Evolutionary conservation across 2,797 vertebrate genomes (phyloP), one percentile per base, ranked within the genome.

Genomic region (Scarus forsteni): DNA sequence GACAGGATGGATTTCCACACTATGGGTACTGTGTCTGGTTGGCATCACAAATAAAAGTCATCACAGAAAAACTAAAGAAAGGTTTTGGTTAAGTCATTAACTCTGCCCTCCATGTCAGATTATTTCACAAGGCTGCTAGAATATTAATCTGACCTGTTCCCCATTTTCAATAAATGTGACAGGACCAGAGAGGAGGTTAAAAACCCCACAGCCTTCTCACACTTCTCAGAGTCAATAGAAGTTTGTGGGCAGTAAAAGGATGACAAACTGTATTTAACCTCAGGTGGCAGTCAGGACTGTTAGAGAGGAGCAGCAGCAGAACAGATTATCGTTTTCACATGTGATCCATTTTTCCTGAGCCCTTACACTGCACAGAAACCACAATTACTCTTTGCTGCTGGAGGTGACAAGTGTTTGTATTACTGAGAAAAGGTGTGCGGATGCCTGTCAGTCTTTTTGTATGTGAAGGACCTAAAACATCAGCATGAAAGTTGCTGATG

Each of bases 191-290:
- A 16, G 8, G 34, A 60, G 70, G 48, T 34, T 38, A 69, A 40
- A 72, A 60, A 68, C 55, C 82, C 82, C 60, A 57, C 70, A 81
- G 83, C 55, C 45, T 60, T 54, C 56, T 55, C 71, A 50, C 66
- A 74, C 42, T 67, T 48, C 74, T 89, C 87, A 72, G 3, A 80
- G 54, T 57, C 67, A 82, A 90, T 87, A 80, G 50, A 88, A 79
- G 69, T 83, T 81, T 86, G 79, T 83, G 68, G 71, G 62, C 39
- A 72, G 66, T 86, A 85, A 87, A 64, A 53, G 42, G 56, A 86
- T 66, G 70, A 88, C 83, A 91, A 89, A 80, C 68, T 73, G 56
- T 76, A 79, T 88, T 79, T 80, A 63, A 74, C 52, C 62, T 59
- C 43, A 38, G 27, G 56, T 83, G 75, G 71, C 81, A 83, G 80